These are phyloP conservation scores for Syrrhaptes paradoxus DNA, from an alignment of 2,113 vertebrate genomes.

Conservation along the genomic window DNA sequence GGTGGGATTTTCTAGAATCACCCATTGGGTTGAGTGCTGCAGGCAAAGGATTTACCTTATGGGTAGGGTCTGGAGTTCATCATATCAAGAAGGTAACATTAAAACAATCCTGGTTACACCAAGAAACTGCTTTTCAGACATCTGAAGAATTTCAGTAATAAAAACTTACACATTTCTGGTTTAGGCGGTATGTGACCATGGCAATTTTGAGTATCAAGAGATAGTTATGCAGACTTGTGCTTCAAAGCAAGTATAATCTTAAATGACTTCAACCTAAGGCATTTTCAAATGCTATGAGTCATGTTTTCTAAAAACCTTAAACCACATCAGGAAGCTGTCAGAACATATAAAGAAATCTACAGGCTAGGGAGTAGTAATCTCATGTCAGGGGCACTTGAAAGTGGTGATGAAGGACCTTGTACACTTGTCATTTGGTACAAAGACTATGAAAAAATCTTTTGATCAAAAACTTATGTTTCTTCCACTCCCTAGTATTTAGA, in stretches of 20 bases:
- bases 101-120: not conserved
- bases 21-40: not conserved
- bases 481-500: not conserved
- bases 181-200: not conserved
- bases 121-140: not conserved
- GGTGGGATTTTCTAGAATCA: not conserved
- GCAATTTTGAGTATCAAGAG: not conserved
- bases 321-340: not conserved
- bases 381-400: not conserved
- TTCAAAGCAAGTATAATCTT: not conserved
- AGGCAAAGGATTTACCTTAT: not conserved
- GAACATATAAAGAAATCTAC: not conserved
- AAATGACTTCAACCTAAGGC: not conserved
- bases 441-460: not conserved
- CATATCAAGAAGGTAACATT: not conserved
- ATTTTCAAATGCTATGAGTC: not conserved
- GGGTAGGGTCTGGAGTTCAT: not conserved
- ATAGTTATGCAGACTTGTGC: not conserved
- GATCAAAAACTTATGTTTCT: not conserved
- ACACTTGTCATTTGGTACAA: not conserved
- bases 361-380: not conserved
- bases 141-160: not conserved
- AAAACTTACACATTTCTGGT: not conserved
- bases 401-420: not conserved
- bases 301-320: not conserved